phyloP scores from a whole-genome alignment of 2,797 vertebrate species.

The Ctenopoma multispine region DNA sequence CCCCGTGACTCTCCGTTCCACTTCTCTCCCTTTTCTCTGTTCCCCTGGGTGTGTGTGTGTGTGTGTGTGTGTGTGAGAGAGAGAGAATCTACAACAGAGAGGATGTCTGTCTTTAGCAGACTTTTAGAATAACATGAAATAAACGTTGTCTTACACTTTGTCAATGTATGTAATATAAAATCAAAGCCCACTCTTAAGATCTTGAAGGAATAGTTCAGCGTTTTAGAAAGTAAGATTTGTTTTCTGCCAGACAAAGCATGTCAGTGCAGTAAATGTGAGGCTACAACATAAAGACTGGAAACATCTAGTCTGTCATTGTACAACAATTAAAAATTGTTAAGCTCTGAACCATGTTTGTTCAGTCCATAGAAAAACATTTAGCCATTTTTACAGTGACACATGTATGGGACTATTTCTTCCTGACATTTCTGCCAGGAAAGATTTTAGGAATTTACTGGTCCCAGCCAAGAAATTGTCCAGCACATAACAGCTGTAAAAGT shows the following conservation, averaged over 20 bases:
- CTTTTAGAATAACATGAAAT: background rate
- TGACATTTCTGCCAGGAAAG: too few relatives aligned
- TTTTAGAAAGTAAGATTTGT: background rate
- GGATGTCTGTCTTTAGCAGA: background rate
- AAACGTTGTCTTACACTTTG: background rate
- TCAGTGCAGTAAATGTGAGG: conserved; percentile 13
- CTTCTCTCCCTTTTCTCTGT: conserved; percentile 22
- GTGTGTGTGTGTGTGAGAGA: background rate
- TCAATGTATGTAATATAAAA: background rate
- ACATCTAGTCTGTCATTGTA: too few relatives aligned
- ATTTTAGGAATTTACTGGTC: background rate
- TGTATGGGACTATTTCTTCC: background rate
- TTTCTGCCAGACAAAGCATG: background rate
- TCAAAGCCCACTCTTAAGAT: conserved; percentile 12
- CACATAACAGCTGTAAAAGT: too few relatives aligned
- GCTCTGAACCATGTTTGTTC: too few relatives aligned
- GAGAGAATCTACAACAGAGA: background rate
- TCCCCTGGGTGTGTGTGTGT: conserved; percentile 3
- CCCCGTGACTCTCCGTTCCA: conserved; percentile 33
- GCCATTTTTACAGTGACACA: background rate
- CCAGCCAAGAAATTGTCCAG: background rate
- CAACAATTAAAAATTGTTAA: too few relatives aligned
- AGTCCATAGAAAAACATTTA: too few relatives aligned
- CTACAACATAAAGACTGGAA: background rate
- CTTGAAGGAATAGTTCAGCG: conserved; percentile 6